Evolutionary conservation across 2,888 invertebrate species (phyloP).

Genomic region (Argyresthia goedartella): DNA sequence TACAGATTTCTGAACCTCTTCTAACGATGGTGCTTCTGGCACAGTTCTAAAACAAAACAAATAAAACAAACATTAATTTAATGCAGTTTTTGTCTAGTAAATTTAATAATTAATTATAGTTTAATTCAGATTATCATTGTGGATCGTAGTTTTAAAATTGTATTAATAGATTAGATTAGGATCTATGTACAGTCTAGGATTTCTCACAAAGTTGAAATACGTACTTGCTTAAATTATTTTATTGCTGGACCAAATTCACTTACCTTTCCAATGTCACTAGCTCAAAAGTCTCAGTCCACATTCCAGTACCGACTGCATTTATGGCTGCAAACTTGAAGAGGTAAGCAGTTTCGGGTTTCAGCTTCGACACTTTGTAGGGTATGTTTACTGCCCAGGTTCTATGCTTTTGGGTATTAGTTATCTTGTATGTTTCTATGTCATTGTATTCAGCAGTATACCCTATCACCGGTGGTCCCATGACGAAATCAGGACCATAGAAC

Average conservation of each 20-base stretch:
- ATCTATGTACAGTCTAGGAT: too few relatives aligned
- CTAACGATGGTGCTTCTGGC: constrained; percentile 40
- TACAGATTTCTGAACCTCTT: constrained; percentile 20
- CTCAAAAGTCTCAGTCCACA: constrained; percentile 26
- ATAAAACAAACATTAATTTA: not conserved
- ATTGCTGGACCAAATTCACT: constrained; percentile 16
- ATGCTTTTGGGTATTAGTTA: constrained; percentile 43
- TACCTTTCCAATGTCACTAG: constrained; percentile 49
- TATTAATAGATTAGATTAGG: too few relatives aligned
- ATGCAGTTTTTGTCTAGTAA: not conserved
- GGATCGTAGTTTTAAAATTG: too few relatives aligned
- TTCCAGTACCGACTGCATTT: constrained; percentile 41
- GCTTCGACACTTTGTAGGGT: constrained; percentile 35
- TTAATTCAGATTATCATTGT: too few relatives aligned
- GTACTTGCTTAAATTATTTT: too few relatives aligned
- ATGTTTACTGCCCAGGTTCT: constrained; percentile 46
- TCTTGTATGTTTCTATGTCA: constrained; percentile 29
- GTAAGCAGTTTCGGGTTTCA: constrained; percentile 43
- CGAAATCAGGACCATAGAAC: constrained; percentile 24
- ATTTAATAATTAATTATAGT: too few relatives aligned
- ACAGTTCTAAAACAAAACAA: constrained; percentile 23
- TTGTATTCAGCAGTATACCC: constrained; percentile 51
- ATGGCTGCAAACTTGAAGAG: constrained; percentile 42
- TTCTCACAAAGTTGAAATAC: too few relatives aligned
- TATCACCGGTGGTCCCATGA: constrained; percentile 31